Evolutionary conservation across 1,140 invertebrate genomes (phyloP), one percentile per base, ranked within the genome.

Genomic region (Macrobrachium rosenbergii): DNA sequence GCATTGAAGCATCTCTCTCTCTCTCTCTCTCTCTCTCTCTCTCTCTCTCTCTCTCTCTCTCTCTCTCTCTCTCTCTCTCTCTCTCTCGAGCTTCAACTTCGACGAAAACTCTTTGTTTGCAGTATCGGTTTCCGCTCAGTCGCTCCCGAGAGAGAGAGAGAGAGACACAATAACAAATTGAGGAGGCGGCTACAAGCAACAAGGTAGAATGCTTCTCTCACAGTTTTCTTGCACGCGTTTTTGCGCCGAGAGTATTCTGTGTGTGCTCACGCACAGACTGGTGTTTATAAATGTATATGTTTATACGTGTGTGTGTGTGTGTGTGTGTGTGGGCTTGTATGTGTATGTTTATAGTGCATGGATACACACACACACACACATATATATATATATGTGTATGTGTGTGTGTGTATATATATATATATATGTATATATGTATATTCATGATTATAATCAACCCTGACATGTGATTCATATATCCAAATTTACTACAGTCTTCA

Each of bases 381-480:
- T 64, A 21, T 64, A 21, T 64, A 21, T 64, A 5, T 64, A 21
- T 64, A 21, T 64, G 5, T 64, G 63, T 64, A 5, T 64, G 63
- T 64, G 63, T 64, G 63, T 64, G 63, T 64, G 75, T 77, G 75
- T 77, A 21, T 77, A n/a, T 52, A 21, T 52, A 52, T 77, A 0
- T 58, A 11, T 45, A 52, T 77, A 45, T 58, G n/a, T 77, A 52
- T 58, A 28, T 69, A n/a, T 69, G 12, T n/a, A 28, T 69, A 28
- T 69, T 7, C 7, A 23, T 69, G 28, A 11, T 19, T 19, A 6
- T 19, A 19, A 21, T 19, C 60, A 12, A 19, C 11, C 60, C 60
- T 12, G 60, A 19, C n/a, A n/a, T n/a, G n/a, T n/a, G n/a, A n/a
- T n/a, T n/a, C n/a, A 21, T 69, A 10, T 19, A 16, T 63, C 2